Evolutionary conservation across 2,113 vertebrate species (phyloP), one percentile per base, ranked within the genome.

Genomic region (Sinocyclocheilus anophthalmus): DNA sequence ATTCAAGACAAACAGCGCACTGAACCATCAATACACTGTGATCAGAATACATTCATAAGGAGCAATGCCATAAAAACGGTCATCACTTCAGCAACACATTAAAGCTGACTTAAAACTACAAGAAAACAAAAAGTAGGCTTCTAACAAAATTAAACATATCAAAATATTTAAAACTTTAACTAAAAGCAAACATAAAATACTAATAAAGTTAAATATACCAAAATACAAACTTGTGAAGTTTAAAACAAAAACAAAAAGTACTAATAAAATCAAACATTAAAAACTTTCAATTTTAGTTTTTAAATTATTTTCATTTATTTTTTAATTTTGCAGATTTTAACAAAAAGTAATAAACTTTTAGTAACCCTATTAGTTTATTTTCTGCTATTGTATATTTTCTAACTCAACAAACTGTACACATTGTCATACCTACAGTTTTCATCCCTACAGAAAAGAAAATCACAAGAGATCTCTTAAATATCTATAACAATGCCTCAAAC

Each of bases 1-100:
- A 13, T 73, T 72, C 70, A 73, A 42, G 70, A 53, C 45, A 83
- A 88, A 88, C 90, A 90, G 83, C 87, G 6, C 55, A 63, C 37
- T 48, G 37, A 80, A 80, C 33, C 69, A 70, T 72, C 69, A 72
- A 42, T 42, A 72, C 39, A 22, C 37, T 70, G 69, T 5, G 37
- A 20, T 72, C 39, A 72, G 69, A 42, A 72, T 33, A 72, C 67
- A 39, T 72, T 39, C 33, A 72, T 10, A 1, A 37, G 30, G 30
- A 37, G 22, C 18, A 72, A 70, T 37, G 24, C 13, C 63, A 67
- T 30, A 69, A 20, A 70, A 22, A 5, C 69, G 2, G 0, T 11
- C 18, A 11, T 72, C 33, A 22, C 20, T 72, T 72, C 33, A 72
- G 69, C 33, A 39, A 39, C 9, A 72, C 69, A 72, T 4, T 5